These are phyloP conservation scores for Scarus forsteni DNA, from an alignment of 2,797 vertebrate species.

Conservation along the genomic window DNA sequence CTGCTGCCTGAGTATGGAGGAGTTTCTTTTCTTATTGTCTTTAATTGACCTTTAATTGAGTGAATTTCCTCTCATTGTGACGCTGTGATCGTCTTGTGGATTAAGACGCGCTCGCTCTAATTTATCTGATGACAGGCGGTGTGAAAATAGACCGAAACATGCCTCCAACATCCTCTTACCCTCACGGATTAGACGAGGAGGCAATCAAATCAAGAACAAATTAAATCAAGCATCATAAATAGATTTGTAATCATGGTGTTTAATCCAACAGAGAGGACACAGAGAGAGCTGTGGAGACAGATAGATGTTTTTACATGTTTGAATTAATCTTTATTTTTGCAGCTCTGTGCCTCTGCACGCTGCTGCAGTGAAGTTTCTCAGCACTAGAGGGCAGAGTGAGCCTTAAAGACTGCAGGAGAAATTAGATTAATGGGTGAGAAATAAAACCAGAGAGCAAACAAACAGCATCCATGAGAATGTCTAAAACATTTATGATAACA, in stretches of 20 bases:
- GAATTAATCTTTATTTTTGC: background rate
- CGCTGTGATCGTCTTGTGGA: conserved; percentile 36
- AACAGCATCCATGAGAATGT: too few relatives aligned
- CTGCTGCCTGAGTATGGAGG: too few relatives aligned
- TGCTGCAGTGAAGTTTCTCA: conserved; percentile 31
- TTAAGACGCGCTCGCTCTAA: conserved; percentile 26
- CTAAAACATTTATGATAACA: too few relatives aligned
- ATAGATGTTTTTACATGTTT: background rate
- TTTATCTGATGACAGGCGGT: conserved; percentile 16
- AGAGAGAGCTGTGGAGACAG: background rate
- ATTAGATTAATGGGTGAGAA: background rate
- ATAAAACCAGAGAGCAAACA: too few relatives aligned
- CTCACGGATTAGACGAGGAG: background rate
- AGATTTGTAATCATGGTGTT: background rate
- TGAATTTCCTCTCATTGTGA: background rate
- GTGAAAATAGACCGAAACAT: conserved; percentile 13
- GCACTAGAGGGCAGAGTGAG: conserved; percentile 61
- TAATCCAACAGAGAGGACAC: background rate
- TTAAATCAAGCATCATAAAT: background rate
- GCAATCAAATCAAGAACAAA: conserved; percentile 1
- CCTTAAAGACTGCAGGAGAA: conserved; percentile 12
- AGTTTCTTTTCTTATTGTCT: too few relatives aligned
- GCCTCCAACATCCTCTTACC: background rate
- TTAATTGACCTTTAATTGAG: conserved; percentile 2
- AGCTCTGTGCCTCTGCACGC: background rate